phyloP scores from a whole-genome alignment of 1,140 invertebrate genomes.

The Trichoplusia ni region DNA sequence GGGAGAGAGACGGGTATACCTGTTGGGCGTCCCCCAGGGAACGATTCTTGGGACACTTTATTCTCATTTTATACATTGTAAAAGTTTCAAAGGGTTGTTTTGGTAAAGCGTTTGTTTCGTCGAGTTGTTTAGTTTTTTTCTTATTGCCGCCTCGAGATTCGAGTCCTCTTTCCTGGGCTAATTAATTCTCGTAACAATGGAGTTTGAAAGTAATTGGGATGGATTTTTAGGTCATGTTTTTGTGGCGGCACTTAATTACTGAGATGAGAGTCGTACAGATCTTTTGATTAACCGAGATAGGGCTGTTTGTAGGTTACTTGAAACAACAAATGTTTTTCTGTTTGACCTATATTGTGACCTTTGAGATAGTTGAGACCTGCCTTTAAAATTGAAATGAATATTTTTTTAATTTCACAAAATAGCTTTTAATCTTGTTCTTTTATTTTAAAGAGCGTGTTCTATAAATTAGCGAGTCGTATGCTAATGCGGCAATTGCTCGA shows the following conservation, averaged over 20 bases:
- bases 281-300: too few species aligned
- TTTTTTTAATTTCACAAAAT: too few species aligned
- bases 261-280: background rate
- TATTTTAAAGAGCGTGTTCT: too few species aligned
- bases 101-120: constrained; percentile 23
- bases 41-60: constrained; percentile 25
- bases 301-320: too few species aligned
- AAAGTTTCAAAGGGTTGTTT: constrained; percentile 33
- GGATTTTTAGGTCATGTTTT: constrained; percentile 5
- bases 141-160: constrained; percentile 7
- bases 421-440: too few species aligned
- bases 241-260: background rate
- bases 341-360: too few species aligned
- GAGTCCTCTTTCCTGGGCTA: constrained; percentile 15
- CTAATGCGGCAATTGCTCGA: too few species aligned
- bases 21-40: constrained; percentile 26
- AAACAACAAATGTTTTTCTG: too few species aligned
- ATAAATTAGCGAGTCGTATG: too few species aligned
- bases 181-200: constrained; percentile 22
- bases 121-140: constrained; percentile 11
- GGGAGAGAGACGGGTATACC: constrained; percentile 9
- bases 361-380: too few species aligned
- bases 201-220: constrained; percentile 5
- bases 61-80: constrained; percentile 31
- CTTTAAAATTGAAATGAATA: too few species aligned